Evolutionary conservation across 2,113 vertebrate species (phyloP).

Genomic region (Geococcyx californianus): DNA sequence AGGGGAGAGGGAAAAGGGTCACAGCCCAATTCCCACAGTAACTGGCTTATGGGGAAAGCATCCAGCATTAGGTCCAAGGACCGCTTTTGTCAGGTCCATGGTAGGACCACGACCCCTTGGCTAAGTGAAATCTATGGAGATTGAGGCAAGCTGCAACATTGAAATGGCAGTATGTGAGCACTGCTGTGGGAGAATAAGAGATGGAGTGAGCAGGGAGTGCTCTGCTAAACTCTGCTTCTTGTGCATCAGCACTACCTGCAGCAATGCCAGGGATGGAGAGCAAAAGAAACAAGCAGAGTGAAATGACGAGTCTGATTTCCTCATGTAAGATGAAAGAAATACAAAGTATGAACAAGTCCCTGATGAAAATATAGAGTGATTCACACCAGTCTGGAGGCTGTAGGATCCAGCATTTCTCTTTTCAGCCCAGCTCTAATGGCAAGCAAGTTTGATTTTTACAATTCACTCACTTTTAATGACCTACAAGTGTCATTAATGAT

Average conservation of each 20-base stretch:
- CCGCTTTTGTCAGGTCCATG: neutral
- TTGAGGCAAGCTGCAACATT: accelerated
- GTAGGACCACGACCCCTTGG: neutral
- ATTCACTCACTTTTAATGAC: neutral
- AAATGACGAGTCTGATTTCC: neutral
- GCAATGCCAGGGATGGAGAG: neutral
- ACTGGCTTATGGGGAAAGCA: neutral
- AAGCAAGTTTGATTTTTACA: neutral
- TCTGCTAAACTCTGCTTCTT: neutral
- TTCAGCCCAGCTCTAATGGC: neutral
- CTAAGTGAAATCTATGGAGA: neutral
- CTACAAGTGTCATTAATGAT: neutral
- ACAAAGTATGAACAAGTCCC: neutral
- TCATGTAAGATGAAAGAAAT: neutral
- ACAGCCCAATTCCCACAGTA: neutral
- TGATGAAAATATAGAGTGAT: neutral
- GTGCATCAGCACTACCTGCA: neutral
- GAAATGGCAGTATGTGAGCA: neutral
- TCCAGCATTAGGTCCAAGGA: neutral
- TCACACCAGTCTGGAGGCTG: neutral
- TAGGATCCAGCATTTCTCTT: neutral
- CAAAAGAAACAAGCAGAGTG: neutral
- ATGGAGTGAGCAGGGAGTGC: accelerated
- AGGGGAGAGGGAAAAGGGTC: neutral
- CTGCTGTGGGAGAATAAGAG: accelerated